phyloP scores from a whole-genome alignment of 2,888 invertebrate genomes.

The Drosophila melanosoma region DNA sequence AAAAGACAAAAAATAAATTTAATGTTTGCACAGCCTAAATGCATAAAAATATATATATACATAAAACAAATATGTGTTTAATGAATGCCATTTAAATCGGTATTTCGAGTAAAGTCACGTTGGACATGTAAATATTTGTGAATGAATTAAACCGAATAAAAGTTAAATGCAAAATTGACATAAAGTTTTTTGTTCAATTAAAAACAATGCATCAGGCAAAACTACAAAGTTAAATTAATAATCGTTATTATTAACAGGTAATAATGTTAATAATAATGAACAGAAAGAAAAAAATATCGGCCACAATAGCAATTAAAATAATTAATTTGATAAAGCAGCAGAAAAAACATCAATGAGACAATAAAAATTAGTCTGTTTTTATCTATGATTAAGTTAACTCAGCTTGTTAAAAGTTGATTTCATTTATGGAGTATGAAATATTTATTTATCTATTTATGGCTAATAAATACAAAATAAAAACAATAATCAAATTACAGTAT shows the following conservation, averaged over 20 bases:
- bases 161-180: background rate
- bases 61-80: background rate
- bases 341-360: too few species aligned
- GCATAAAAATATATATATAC: background rate
- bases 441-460: background rate
- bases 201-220: slow-evolving; percentile 8
- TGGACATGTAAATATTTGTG: background rate
- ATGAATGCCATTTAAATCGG: background rate
- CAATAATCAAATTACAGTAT: background rate
- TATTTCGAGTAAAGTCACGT: background rate
- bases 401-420: background rate
- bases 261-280: slow-evolving; percentile 11
- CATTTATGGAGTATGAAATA: background rate
- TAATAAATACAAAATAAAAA: background rate
- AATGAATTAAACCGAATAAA: background rate
- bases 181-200: slow-evolving; percentile 12
- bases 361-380: background rate
- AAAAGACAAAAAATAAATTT: background rate
- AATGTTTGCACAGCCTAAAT: background rate
- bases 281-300: slow-evolving; percentile 18
- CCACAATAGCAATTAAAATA: background rate
- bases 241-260: slow-evolving; percentile 10
- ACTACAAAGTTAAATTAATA: background rate
- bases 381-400: background rate
- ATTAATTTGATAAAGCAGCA: background rate